Conservation (phyloP, 30 jellyfish, hydroid and myxozoan species). For the Pseudorhiza aurosa region DNA sequence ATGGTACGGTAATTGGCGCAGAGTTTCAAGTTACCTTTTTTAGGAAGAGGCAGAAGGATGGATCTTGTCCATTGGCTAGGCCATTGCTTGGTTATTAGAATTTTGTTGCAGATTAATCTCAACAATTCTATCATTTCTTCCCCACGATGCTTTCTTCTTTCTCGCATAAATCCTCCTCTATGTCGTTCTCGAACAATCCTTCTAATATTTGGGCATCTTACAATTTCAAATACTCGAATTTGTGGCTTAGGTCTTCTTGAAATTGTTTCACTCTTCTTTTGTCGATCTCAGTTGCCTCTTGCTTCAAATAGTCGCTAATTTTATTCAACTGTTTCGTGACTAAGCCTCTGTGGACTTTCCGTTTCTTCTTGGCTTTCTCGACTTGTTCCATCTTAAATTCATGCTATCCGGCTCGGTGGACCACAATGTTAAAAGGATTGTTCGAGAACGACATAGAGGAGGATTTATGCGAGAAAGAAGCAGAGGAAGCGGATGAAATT, state of each 20-base stretch:
- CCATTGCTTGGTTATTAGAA: too few relatives aligned
- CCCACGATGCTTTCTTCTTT: too few relatives aligned
- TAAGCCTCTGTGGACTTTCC: background rate
- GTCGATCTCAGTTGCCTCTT: slow-evolving; percentile 13
- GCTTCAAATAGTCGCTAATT: background rate
- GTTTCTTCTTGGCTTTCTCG: slow-evolving; percentile 33
- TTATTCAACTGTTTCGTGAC: slow-evolving; percentile 1
- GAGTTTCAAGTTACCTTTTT: too few relatives aligned
- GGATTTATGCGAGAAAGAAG: slow-evolving; percentile 21
- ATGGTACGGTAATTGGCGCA: too few relatives aligned
- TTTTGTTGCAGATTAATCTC: too few relatives aligned
- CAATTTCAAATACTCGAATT: background rate
- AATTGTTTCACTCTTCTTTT: background rate
- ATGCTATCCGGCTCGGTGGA: slow-evolving; percentile 46
- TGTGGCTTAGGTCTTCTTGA: background rate
- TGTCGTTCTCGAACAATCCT: slow-evolving; percentile 12
- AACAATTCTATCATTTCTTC: too few relatives aligned
- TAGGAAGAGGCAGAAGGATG: too few relatives aligned
- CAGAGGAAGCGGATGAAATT: too few relatives aligned
- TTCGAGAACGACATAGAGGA: slow-evolving; percentile 24
- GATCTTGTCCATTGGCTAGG: too few relatives aligned
- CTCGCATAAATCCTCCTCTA: slow-evolving; percentile 28
- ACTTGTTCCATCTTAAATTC: background rate
- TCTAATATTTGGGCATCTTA: slow-evolving; percentile 10
- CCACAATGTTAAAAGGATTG: too few relatives aligned